Evolutionary conservation across 2,888 invertebrate genomes (phyloP).

Genomic region (Leucozona laternaria): DNA sequence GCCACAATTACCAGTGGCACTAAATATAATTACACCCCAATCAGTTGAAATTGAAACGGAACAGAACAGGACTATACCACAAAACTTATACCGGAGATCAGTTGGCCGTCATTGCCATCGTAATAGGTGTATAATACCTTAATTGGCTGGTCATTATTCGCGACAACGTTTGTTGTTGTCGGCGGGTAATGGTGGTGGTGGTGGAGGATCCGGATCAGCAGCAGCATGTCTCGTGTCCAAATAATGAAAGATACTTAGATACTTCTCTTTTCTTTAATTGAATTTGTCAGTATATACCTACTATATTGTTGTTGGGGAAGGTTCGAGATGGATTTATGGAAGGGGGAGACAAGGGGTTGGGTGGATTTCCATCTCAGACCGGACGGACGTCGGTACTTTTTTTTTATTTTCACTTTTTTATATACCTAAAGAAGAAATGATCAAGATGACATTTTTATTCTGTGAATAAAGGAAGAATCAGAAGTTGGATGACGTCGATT

Average conservation of each 20-base stretch:
- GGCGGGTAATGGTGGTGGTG: constrained; percentile 2
- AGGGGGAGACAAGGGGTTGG: background rate
- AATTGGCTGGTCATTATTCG: constrained; percentile 71
- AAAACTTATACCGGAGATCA: constrained; percentile 50
- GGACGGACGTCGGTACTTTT: constrained; percentile 27
- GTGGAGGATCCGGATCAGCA: constrained; percentile 38
- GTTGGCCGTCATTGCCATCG: constrained; percentile 20
- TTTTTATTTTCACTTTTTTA: background rate
- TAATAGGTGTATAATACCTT: constrained; percentile 74
- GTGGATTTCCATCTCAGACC: constrained; percentile 18
- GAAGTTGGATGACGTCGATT: constrained; percentile 19
- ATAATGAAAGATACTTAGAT: constrained; percentile 70
- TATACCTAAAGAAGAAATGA: constrained; percentile 52
- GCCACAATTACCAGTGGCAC: constrained; percentile 74
- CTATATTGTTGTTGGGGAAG: background rate
- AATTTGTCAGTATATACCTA: constrained; percentile 52
- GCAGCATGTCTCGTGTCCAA: constrained; percentile 72
- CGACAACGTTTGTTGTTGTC: constrained; percentile 31
- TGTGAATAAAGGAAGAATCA: constrained; percentile 35
- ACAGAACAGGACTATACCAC: constrained; percentile 35
- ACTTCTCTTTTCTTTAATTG: constrained; percentile 54
- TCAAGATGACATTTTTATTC: constrained; percentile 66
- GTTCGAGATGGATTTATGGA: background rate
- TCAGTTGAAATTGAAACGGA: constrained; percentile 40
- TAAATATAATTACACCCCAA: constrained; percentile 74